Base-by-base conservation (phyloP, 2,797 vertebrate species). In the Iguana delicatissima region DNA sequence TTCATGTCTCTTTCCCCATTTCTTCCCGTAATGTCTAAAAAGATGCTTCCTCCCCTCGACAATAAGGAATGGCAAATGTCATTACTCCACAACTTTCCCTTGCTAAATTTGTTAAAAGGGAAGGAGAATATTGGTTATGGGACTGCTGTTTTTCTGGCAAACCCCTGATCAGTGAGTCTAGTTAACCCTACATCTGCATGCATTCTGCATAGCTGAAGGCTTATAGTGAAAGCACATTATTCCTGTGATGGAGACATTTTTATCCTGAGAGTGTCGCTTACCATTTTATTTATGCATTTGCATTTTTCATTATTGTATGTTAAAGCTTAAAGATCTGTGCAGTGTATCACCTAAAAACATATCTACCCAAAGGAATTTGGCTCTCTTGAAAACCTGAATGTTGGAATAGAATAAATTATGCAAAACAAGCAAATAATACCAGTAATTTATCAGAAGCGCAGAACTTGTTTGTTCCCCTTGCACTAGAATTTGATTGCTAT, bases 301-400 rank as follows among this genome's bases (percentile, higher is more conserved):
- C 42, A 26, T 22, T 82, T 82, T 62, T 89, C 38, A 38, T 89
- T 72, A 83, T 76, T n/a, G 32, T 76, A 38, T 46, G 52, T 38
- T 72, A 46, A 83, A 83, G 38, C 46, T 84, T 84, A 35, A 84
- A 89, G 42, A 59, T 2, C 26, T 73, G 26, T 13, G 67, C 29
- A 69, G 3, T 69, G 67, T 32, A 32, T 32, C 13, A 20, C 2
- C 67, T 69, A 52, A 77, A 77, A 42, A 26, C 38, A 12, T 55
- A 84, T 62, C 73, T 77, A 3, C 12, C 81, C 77, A 64, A 38
- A 52, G 57, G n/a, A 89, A 20, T 2, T 35, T 79, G 24, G 42
- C 67, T 52, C 50, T 77, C 50, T 88, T 73, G 35, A 73, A 82
- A 59, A 35, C 42, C 57, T 77, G 88, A 84, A 84, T 84, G 22